Conservation (phyloP, 1,140 invertebrate species). For the Streblospio benedicti region DNA sequence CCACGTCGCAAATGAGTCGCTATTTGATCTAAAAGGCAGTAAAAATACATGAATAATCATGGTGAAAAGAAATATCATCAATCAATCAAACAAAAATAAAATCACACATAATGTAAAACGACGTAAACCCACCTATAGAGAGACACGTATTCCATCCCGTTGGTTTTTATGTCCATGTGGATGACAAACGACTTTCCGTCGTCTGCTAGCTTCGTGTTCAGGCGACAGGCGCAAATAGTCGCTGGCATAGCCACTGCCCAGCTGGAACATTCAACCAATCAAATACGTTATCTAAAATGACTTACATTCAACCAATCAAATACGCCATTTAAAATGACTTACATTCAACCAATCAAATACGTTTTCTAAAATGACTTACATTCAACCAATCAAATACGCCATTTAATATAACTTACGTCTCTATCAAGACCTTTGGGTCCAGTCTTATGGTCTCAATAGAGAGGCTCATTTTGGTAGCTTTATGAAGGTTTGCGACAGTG, state of each 20-base stretch:
- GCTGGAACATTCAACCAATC: conserved; percentile 22
- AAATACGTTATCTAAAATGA: neutral
- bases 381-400: neutral
- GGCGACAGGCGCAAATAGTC: conserved; percentile 33
- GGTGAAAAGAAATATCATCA: too few species aligned
- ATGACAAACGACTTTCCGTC: conserved; percentile 23
- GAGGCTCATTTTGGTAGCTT: too few species aligned
- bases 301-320: neutral
- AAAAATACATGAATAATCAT: conserved; percentile 14
- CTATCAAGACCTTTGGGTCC: too few species aligned
- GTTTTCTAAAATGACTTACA: neutral
- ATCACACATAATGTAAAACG: too few species aligned
- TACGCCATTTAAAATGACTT: neutral
- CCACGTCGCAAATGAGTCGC: conserved; percentile 28
- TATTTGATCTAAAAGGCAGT: conserved; percentile 25
- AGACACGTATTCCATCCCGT: too few species aligned
- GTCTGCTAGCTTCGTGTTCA: conserved; percentile 18
- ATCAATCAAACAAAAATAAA: too few species aligned
- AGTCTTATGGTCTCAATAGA: too few species aligned
- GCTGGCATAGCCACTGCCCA: conserved; percentile 36
- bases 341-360: neutral
- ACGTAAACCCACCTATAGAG: too few species aligned
- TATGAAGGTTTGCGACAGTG: too few species aligned
- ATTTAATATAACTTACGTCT: neutral
- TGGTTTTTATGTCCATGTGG: conserved; percentile 24